Base-by-base conservation (phyloP, 2,888 invertebrate genomes). In the Rhagium mordax region DNA sequence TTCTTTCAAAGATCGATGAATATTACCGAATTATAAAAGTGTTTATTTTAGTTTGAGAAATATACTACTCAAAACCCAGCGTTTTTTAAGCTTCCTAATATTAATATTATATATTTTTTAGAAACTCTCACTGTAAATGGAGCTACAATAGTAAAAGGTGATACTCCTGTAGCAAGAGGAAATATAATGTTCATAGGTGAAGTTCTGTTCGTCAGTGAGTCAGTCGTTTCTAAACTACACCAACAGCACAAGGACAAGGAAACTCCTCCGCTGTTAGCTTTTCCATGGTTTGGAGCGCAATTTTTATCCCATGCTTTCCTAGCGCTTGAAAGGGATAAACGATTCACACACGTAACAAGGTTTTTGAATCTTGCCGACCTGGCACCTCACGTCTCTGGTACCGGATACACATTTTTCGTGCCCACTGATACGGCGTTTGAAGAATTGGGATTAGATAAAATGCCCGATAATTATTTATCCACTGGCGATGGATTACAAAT, bases 321-420 rank as follows among this genome's bases (percentile, higher is more conserved):
- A 76, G 91, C 91, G 15, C 85, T 92, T 60, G 91, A 91, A 84
- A 86, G 90, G 74, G 90, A 91, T 81, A 88, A 89, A 66, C 84
- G 90, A 62, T 91, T 87, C 73, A 88, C 89, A 0, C 91, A 91
- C 82, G 90, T 91, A 57, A 91, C 91, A 18, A 88, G 91, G 81
- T 91, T 91, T 84, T 85, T 92, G n/a, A 92, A 91, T 84, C 88
- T 90, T 78, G 91, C 91, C 0, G 91, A 92, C 84, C 88, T 92
- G 64, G 91, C 91, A 0, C 91, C 91, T 3, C 90, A 90, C 78
- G 89, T 92, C 59, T 90, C 91, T 21, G 91, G 91, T n/a, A 90
- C 91, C 16, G 91, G 91, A 73, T 92, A 92, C 84, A 93, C 94
- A 0, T 91, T 94, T 83, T 92, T 94, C 85, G 93, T 93, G 60